A percentile compares a stretch with the other conserved stretches of the same genome.
Evolutionary conservation across 2,888 invertebrate genomes (phyloP).

Genomic region (Diplazon laetatorius): DNA sequence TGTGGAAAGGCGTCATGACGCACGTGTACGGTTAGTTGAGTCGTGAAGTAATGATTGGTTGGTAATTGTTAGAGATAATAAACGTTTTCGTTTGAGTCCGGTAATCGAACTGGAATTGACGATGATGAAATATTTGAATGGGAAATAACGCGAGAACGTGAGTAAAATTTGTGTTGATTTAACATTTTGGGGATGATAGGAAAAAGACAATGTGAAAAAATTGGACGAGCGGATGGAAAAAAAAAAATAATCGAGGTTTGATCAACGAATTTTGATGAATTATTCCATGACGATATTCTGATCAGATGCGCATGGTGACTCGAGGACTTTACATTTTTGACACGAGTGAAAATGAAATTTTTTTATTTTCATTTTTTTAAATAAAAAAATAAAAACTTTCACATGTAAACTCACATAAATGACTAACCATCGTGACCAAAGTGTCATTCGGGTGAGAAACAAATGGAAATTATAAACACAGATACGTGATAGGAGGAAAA

Average conservation of each 20-base stretch:
- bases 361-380: no score
- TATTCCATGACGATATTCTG: not conserved
- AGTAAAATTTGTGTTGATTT: not conserved
- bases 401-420: constrained; percentile 15
- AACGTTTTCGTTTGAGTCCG: not conserved
- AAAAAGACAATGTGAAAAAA: not conserved
- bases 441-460: not conserved
- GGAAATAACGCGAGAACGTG: not conserved
- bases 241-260: not conserved
- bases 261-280: not conserved
- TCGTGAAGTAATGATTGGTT: not conserved
- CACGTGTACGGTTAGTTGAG: not conserved
- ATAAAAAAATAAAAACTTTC: not conserved
- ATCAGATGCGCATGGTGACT: not conserved
- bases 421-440: not conserved
- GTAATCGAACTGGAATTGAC: constrained; percentile 16
- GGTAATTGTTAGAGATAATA: constrained; percentile 5
- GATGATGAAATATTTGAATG: not conserved
- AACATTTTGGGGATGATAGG: not conserved
- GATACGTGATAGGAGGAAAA: not conserved
- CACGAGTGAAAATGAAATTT: not conserved
- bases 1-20: constrained; percentile 2
- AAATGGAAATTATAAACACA: not conserved
- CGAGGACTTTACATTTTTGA: not conserved
- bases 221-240: not conserved